Evolutionary conservation across 2,888 invertebrate genomes (phyloP).

Genomic region (Pseudoips prasinana): DNA sequence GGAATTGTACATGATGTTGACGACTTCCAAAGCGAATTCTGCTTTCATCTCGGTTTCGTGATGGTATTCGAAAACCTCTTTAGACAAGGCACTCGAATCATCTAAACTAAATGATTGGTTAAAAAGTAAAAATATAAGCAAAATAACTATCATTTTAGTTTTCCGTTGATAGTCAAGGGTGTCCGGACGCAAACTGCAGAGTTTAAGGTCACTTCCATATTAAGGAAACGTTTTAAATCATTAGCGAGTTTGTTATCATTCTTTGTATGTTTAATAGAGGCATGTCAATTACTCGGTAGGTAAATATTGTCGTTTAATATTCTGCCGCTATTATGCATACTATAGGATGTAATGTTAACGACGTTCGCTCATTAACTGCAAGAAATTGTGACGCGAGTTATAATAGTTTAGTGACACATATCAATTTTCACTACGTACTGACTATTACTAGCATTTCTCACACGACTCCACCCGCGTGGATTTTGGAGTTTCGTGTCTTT

Average conservation of each 20-base stretch:
- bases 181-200: slow-evolving; percentile 41
- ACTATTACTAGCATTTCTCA: too few species aligned
- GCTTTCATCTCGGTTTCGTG: slow-evolving; percentile 51
- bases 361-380: slow-evolving; percentile 12
- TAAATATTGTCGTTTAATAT: slow-evolving; percentile 64
- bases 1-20: slow-evolving; percentile 61
- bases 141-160: slow-evolving; percentile 41
- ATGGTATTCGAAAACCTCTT: slow-evolving; percentile 58
- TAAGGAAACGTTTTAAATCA: slow-evolving; percentile 49
- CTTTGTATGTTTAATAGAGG: slow-evolving; percentile 55
- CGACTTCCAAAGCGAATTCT: slow-evolving; percentile 58
- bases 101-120: slow-evolving; percentile 29
- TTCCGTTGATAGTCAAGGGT: slow-evolving; percentile 30
- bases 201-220: slow-evolving; percentile 45
- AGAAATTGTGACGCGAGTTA: too few species aligned
- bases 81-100: slow-evolving; percentile 38
- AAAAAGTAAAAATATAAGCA: slow-evolving; percentile 35
- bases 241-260: slow-evolving; percentile 54
- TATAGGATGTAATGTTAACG: slow-evolving; percentile 4
- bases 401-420: too few species aligned
- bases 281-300: slow-evolving; percentile 69
- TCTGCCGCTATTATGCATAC: slow-evolving; percentile 30
- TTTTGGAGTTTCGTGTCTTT: too few species aligned
- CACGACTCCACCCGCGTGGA: too few species aligned
- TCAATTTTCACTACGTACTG: too few species aligned